Evolutionary conservation across 2,797 vertebrate species (phyloP).

Genomic region (Coregonus suidteri): DNA sequence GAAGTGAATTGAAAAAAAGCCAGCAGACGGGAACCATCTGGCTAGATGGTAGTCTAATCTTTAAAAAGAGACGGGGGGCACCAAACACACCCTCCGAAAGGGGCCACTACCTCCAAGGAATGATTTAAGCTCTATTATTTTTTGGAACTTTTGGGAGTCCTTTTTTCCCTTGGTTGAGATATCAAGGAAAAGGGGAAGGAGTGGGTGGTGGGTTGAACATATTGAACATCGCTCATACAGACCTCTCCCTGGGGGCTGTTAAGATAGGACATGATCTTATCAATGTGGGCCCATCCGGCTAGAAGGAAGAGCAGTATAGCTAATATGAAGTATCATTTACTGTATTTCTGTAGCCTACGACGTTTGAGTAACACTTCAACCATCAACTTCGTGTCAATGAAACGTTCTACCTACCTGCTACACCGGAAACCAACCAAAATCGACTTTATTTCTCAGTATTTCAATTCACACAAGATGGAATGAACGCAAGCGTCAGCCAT

Average conservation of each 20-base stretch:
- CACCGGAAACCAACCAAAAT: no score
- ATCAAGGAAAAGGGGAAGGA: conserved; percentile 53
- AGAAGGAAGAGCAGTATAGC: conserved; percentile 28
- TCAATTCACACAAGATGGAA: no score
- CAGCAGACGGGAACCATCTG: conserved; percentile 98
- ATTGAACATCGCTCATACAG: conserved; percentile 15
- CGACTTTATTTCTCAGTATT: no score
- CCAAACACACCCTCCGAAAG: conserved; percentile 39
- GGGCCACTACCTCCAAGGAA: conserved; percentile 70
- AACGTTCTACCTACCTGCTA: no score
- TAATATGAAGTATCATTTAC: neutral
- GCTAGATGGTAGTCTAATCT: conserved; percentile 85
- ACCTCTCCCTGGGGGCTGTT: no score
- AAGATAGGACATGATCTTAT: conserved; percentile 47
- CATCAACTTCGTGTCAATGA: no score
- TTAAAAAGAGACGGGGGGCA: conserved; percentile 52
- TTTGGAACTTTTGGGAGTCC: conserved; percentile 44
- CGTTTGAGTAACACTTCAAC: no score
- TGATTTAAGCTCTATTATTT: conserved; percentile 63
- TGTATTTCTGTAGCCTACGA: neutral
- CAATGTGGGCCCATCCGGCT: conserved; percentile 25
- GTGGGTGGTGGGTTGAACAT: conserved; percentile 20
- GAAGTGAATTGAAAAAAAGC: conserved; percentile 90
- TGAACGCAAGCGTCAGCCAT: no score
- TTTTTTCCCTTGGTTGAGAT: conserved; percentile 63